These are phyloP conservation scores for Daktulosphaira vitifoliae DNA, from an alignment of 1,140 invertebrate genomes.

Conservation along the genomic window DNA sequence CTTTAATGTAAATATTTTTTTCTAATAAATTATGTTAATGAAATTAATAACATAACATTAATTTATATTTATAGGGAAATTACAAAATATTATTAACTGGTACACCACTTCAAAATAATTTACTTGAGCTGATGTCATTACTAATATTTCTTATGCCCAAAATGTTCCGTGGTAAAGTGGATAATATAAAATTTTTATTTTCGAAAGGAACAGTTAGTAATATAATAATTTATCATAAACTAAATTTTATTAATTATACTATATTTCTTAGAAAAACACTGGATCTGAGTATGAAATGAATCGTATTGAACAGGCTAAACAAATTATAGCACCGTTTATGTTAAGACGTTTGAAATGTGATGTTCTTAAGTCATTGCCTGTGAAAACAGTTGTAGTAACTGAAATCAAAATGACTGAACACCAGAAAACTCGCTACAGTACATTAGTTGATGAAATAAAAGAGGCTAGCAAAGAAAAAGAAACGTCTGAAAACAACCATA, in stretches of 20 bases:
- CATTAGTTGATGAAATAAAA: conserved; percentile 63
- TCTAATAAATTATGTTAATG: background rate
- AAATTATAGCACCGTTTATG: conserved; percentile 94
- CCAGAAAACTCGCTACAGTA: conserved; percentile 66
- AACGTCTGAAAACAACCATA: conserved; percentile 42
- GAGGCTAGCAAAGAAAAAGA: conserved; percentile 46
- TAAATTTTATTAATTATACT: background rate
- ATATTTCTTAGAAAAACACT: conserved; percentile 9
- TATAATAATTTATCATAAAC: too few relatives aligned
- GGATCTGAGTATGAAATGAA: conserved; percentile 72
- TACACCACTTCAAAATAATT: conserved; percentile 91
- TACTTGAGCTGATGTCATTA: conserved; percentile 89
- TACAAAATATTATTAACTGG: conserved; percentile 79
- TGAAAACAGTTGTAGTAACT: conserved; percentile 63
- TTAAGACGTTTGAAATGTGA: conserved; percentile 79
- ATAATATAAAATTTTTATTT: conserved; percentile 81
- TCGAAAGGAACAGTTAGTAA: conserved; percentile 42
- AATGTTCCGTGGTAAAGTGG: conserved; percentile 80
- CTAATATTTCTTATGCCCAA: conserved; percentile 93
- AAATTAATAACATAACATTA: conserved; percentile 20
- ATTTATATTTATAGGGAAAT: conserved; percentile 53
- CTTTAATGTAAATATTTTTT: conserved; percentile 61
- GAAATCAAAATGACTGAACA: conserved; percentile 55
- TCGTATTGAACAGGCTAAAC: conserved; percentile 83
- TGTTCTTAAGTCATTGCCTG: conserved; percentile 72